These are phyloP conservation scores for Euspilapteryx auroguttella DNA, from an alignment of 2,888 invertebrate species.

Conservation along the genomic window DNA sequence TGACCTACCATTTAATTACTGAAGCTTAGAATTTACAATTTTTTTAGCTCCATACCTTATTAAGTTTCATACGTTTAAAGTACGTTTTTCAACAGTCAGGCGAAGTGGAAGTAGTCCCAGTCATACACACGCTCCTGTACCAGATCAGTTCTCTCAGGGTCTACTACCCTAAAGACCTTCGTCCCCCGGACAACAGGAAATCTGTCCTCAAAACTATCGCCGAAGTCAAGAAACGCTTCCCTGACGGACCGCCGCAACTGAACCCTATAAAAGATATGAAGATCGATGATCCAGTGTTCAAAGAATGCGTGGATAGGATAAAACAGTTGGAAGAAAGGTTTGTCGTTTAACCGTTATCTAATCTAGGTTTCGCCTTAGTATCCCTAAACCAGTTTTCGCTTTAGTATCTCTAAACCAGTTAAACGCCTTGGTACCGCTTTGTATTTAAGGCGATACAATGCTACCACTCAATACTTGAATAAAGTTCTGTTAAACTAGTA, in stretches of 20 bases:
- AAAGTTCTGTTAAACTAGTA: too few species aligned
- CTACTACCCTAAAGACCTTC: conserved; percentile 87
- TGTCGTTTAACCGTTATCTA: conserved; percentile 9
- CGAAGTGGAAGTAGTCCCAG: conserved; percentile 88
- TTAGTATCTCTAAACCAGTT: too few species aligned
- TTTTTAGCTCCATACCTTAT: too few species aligned
- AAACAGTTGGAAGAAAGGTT: conserved; percentile 78
- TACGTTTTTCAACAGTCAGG: conserved; percentile 63
- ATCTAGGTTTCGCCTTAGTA: too few species aligned
- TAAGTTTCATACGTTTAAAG: too few species aligned
- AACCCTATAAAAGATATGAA: conserved; percentile 97
- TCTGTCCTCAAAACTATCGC: conserved; percentile 83
- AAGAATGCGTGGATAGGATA: conserved; percentile 80
- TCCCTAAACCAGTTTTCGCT: too few species aligned
- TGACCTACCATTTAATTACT: too few species aligned
- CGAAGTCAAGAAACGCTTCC: conserved; percentile 89
- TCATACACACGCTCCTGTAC: conserved; percentile 78
- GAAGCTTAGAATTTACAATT: too few species aligned
- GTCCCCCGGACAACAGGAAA: conserved; percentile 81
- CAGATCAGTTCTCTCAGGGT: conserved; percentile 89
- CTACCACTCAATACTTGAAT: too few species aligned
- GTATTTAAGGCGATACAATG: too few species aligned
- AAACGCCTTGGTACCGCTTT: too few species aligned
- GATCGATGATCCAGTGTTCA: conserved; percentile 82
- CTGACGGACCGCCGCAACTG: conserved; percentile 83